Evolutionary conservation across 92 coral and sea anemone genomes (phyloP).

Genomic region (Plumapathes pennacea): DNA sequence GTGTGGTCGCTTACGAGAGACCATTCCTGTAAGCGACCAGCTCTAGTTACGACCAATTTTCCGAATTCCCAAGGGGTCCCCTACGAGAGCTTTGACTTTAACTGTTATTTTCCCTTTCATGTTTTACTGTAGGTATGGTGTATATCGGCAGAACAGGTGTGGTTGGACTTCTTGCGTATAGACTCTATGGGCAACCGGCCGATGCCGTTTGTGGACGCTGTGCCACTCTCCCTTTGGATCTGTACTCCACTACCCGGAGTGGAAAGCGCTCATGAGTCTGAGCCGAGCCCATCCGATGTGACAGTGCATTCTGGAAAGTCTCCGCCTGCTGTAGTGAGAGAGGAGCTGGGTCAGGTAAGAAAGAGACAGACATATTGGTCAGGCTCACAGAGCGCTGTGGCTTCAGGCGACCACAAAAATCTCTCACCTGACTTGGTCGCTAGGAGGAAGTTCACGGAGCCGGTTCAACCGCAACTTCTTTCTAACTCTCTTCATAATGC

Average conservation of each 20-base stretch:
- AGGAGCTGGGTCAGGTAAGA: background rate
- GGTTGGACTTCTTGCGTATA: constrained; percentile 91
- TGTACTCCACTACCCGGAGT: constrained; percentile 73
- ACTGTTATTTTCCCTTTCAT: too few species aligned
- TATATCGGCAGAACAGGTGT: constrained; percentile 75
- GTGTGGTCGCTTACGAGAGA: too few species aligned
- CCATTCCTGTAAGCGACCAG: too few species aligned
- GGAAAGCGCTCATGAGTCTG: constrained; percentile 6
- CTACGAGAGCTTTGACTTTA: too few species aligned
- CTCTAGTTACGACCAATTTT: too few species aligned
- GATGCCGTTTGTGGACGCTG: constrained; percentile 86
- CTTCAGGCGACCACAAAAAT: background rate
- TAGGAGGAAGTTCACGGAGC: constrained; percentile 28
- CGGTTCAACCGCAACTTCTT: constrained; percentile 15
- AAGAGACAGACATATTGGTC: too few species aligned
- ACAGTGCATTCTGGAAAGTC: constrained; percentile 3
- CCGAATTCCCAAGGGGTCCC: too few species aligned
- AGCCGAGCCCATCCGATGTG: background rate
- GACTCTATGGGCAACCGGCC: constrained; percentile 75
- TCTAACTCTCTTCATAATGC: too few species aligned
- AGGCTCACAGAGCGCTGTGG: background rate
- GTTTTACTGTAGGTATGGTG: constrained; percentile 92
- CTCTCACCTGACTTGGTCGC: background rate
- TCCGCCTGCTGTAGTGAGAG: constrained; percentile 1
- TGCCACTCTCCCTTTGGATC: constrained; percentile 85